Base-by-base conservation (phyloP, 2,113 vertebrate species). In the Elgaria multicarinata region DNA sequence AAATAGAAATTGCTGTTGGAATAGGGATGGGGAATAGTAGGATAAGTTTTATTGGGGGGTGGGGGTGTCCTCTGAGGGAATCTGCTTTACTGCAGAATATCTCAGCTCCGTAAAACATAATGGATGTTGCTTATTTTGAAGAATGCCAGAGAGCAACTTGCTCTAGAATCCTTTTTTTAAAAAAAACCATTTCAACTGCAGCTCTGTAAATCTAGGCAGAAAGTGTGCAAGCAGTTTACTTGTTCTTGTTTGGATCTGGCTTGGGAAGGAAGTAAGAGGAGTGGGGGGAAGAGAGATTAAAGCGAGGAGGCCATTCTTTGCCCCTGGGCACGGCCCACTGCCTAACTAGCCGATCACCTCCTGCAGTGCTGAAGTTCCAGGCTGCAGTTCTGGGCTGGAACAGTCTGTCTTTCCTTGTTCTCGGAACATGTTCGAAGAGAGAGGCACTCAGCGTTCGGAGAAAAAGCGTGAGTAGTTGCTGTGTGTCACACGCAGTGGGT, bases 321-420 rank as follows among this genome's bases (percentile, higher is more conserved):
- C 28, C 84, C 64, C 39, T 16, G 4, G 53, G 24, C 18, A 6
- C 13, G 53, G 55, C 20, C 55, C 22, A 12, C 16, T 50, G 80
- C 80, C 22, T 67, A 5, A 78, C 3, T 33, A 2, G 26, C 55
- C 33, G 33, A n/a, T 66, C 84, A 74, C 28, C 58, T 55, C 58
- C 85, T 66, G 69, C 55, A 62, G 69, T 26, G 55, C 44, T 26
- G 82, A 64, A 64, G 69, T 83, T 87, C 85, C 20, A 33, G 69
- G 69, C 69, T 77, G n/a, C 86, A 69, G 13, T 77, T 66, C 78
- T 87, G 80, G 72, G 36, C 69, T 77, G 86, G 85, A 87, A 90
- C 90, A 87, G 36, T 24, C 85, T 90, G 89, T 90, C 76, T 87
- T 85, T 77, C 79, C 80, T 83, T 87, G 80, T 83, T 69, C 72